Percentiles rank a stretch among this genome's conserved stretches.
These are phyloP conservation scores for Agrochola lychnidis DNA, from an alignment of 2,888 invertebrate genomes.

Conservation along the genomic window DNA sequence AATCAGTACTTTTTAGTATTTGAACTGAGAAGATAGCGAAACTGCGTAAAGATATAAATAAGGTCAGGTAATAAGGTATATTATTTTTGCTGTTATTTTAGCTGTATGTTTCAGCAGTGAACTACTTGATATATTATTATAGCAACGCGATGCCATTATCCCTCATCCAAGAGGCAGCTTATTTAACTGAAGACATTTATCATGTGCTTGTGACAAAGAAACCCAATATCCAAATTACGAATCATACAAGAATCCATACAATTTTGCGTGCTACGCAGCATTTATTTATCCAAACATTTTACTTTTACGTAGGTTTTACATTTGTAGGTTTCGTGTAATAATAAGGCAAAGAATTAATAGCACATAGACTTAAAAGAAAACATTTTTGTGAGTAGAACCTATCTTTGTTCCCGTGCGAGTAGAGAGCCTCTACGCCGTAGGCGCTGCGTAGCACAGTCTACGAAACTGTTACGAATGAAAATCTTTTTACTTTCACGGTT, in stretches of 20 bases:
- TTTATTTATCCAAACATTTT: neutral
- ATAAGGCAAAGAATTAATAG: neutral
- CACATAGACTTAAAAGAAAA: neutral
- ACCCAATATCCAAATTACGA: neutral
- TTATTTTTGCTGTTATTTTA: neutral
- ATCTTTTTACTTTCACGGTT: neutral
- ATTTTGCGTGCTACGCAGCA: neutral
- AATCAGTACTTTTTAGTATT: neutral
- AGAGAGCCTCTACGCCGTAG: slow-evolving; percentile 50
- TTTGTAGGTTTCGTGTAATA: neutral
- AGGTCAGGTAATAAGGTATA: neutral
- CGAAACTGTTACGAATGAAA: slow-evolving; percentile 7
- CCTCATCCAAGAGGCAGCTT: slow-evolving; percentile 8
- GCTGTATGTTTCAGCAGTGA: neutral
- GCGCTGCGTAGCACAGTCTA: slow-evolving; percentile 45
- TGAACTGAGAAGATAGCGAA: neutral
- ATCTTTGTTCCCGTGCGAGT: slow-evolving; percentile 8
- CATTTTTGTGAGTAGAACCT: neutral
- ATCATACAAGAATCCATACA: neutral
- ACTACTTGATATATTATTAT: slow-evolving; percentile 6
- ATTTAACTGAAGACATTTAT: slow-evolving; percentile 10
- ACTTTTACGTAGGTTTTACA: neutral
- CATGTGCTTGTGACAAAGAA: slow-evolving; percentile 14
- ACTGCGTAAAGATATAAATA: neutral
- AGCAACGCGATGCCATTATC: slow-evolving; percentile 3